Conservation (phyloP, 2,113 vertebrate genomes). For the Pterocles orientalis region DNA sequence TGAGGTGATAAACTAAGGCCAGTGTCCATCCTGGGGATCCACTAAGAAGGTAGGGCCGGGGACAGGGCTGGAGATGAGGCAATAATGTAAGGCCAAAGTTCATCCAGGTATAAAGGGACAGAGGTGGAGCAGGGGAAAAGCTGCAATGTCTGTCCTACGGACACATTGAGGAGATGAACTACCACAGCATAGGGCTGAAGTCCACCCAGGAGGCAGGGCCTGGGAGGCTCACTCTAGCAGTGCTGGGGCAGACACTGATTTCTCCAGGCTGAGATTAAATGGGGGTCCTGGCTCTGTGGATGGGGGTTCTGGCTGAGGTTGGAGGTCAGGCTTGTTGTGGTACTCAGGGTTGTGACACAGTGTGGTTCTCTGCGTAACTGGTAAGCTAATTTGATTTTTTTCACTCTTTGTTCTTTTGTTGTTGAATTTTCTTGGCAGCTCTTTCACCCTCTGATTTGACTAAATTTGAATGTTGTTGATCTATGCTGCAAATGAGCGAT, state of each 20-base stretch:
- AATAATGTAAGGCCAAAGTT: neutral
- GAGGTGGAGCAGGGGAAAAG: neutral
- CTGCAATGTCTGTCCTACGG: neutral
- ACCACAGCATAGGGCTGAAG: neutral
- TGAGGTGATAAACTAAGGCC: neutral
- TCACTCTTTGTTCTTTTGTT: neutral
- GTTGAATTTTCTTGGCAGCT: conserved; percentile 13
- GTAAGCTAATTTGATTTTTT: neutral
- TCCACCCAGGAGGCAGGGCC: neutral
- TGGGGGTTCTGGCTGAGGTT: neutral
- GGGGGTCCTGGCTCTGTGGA: neutral
- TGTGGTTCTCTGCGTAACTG: neutral
- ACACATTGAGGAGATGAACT: neutral
- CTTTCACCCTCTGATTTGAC: neutral
- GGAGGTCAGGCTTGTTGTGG: neutral
- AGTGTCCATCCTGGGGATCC: neutral
- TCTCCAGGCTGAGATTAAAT: neutral
- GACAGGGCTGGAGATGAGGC: neutral
- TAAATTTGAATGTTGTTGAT: conserved; percentile 38
- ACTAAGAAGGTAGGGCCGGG: neutral
- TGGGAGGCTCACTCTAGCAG: too few species aligned
- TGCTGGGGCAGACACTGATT: neutral
- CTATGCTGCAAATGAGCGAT: conserved; percentile 1
- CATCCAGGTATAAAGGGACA: neutral
- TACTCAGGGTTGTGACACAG: neutral